Evolutionary conservation across 2,888 invertebrate species (phyloP).

Genomic region (Orthosia gothica): DNA sequence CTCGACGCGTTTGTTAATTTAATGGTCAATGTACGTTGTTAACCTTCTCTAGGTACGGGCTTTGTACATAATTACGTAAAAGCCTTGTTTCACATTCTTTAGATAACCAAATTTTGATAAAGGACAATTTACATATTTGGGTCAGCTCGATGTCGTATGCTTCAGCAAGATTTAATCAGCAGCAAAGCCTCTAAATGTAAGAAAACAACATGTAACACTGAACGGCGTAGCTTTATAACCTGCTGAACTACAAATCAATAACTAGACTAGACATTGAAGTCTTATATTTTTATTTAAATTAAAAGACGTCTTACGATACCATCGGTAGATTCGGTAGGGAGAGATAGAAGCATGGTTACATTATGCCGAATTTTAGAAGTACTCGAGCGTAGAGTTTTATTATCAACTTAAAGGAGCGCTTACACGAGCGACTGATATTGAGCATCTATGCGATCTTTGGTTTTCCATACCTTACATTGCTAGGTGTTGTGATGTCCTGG

Average conservation of each 20-base stretch:
- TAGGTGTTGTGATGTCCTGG: too few species aligned
- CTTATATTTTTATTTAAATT: not conserved
- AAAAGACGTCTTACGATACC: not conserved
- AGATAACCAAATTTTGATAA: slow-evolving; percentile 55
- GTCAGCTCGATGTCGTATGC: slow-evolving; percentile 33
- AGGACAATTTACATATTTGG: slow-evolving; percentile 52
- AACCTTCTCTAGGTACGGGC: slow-evolving; percentile 48
- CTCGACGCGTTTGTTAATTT: slow-evolving; percentile 60
- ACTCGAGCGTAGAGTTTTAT: not conserved
- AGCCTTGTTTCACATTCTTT: slow-evolving; percentile 54
- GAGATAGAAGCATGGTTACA: not conserved
- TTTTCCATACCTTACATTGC: too few species aligned
- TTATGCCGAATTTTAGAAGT: not conserved
- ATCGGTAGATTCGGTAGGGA: not conserved
- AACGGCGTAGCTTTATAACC: not conserved
- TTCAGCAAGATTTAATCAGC: slow-evolving; percentile 21
- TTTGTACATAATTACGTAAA: slow-evolving; percentile 54
- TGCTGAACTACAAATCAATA: slow-evolving; percentile 13
- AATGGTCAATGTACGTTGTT: slow-evolving; percentile 52
- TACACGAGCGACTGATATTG: too few species aligned
- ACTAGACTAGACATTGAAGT: slow-evolving; percentile 9
- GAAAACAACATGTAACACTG: slow-evolving; percentile 3
- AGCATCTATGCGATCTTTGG: too few species aligned
- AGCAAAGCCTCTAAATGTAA: not conserved
- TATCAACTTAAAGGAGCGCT: too few species aligned